Conservation (phyloP, 2,888 invertebrate genomes). For the Spisula subtruncata region DNA sequence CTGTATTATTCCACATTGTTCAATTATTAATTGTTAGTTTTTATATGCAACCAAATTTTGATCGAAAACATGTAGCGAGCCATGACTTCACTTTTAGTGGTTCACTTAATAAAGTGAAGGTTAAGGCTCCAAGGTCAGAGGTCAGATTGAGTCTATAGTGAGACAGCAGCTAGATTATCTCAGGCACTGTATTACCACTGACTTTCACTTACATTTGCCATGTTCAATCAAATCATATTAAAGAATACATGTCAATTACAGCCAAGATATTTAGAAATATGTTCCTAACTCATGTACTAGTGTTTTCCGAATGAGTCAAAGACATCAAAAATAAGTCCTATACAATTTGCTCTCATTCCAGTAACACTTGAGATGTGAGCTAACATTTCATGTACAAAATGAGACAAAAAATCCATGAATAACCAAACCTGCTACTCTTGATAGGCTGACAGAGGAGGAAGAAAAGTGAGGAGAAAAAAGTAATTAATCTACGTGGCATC, state of each 20-base stretch:
- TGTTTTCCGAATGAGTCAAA: slow-evolving; percentile 9
- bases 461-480: slow-evolving; percentile 13
- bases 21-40: too few relatives aligned
- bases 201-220: background rate
- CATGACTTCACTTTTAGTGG: too few relatives aligned
- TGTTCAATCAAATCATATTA: slow-evolving; percentile 4
- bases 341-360: background rate
- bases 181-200: background rate
- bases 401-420: background rate
- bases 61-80: too few relatives aligned
- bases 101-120: too few relatives aligned
- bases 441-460: too few relatives aligned
- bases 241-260: slow-evolving; percentile 5
- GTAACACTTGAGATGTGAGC: background rate
- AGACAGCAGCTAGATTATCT: background rate
- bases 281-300: background rate
- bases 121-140: too few relatives aligned
- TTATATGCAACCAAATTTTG: too few relatives aligned
- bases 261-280: background rate
- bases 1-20: too few relatives aligned
- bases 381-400: background rate
- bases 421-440: background rate
- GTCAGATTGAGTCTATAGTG: too few relatives aligned
- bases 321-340: background rate
- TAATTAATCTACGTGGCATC: background rate